A percentile compares a stretch with the other conserved stretches of the same genome.
phyloP scores from a whole-genome alignment of 2,888 invertebrate species.

The Matsumyia berberina region DNA sequence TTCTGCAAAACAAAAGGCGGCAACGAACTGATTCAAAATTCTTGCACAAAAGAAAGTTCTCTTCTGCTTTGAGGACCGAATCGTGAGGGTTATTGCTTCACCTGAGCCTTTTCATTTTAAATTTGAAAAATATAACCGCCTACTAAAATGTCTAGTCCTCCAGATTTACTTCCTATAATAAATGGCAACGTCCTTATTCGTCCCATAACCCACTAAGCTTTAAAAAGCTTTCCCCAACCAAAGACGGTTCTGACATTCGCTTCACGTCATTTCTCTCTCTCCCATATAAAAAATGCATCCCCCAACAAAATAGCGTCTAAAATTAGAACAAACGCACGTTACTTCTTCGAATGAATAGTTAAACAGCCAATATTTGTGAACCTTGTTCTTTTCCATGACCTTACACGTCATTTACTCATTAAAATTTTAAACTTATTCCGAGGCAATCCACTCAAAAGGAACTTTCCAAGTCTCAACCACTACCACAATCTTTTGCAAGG shows the following conservation, averaged over 20 bases:
- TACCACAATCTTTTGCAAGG: constrained; percentile 5
- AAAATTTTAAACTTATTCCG: constrained; percentile 46
- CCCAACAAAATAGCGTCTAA: constrained; percentile 10
- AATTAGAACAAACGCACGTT: constrained; percentile 50
- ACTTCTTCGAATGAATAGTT: constrained; percentile 38
- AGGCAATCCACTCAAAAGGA: constrained; percentile 2
- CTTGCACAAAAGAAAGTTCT: no score
- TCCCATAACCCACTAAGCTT: constrained; percentile 43
- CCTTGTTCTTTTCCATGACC: constrained; percentile 70
- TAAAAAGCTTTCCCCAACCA: neutral
- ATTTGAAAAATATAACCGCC: no score
- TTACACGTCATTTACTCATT: constrained; percentile 58
- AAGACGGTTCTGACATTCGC: constrained; percentile 40
- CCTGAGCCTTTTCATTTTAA: no score
- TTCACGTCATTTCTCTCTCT: constrained; percentile 5
- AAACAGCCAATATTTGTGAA: constrained; percentile 47
- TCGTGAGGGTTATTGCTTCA: no score
- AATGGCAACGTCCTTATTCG: neutral
- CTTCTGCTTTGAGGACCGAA: no score
- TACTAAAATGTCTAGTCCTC: neutral
- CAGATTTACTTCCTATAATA: constrained; percentile 13
- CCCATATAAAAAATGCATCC: constrained; percentile 23
- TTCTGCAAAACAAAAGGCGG: no score
- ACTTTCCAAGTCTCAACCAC: constrained; percentile 19
- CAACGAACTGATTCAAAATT: no score